These are phyloP conservation scores for Berghia stephanieae DNA, from an alignment of 1,140 invertebrate species.

Conservation along the genomic window DNA sequence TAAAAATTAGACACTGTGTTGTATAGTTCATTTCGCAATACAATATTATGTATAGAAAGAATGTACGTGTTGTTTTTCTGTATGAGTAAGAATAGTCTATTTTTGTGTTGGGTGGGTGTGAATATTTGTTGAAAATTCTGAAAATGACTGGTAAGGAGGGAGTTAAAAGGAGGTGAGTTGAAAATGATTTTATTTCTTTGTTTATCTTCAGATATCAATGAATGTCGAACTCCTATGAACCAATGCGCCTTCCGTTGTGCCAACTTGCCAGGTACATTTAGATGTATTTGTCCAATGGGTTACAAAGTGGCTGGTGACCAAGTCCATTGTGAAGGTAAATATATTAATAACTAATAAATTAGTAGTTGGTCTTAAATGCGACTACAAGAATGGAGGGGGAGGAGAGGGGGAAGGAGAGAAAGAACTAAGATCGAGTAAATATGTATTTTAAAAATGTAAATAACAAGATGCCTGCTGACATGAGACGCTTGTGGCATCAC, in stretches of 20 bases:
- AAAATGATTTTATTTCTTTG: conserved; percentile 20
- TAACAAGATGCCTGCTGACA: too few relatives aligned
- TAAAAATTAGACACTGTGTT: too few relatives aligned
- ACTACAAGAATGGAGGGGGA: background rate
- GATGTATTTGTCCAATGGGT: conserved; percentile 78
- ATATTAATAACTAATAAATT: background rate
- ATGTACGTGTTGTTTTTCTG: too few relatives aligned
- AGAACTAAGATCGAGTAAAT: too few relatives aligned
- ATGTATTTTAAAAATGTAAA: background rate
- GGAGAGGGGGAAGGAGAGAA: background rate
- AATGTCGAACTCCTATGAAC: conserved; percentile 81
- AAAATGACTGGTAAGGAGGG: too few relatives aligned
- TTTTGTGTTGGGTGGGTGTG: too few relatives aligned
- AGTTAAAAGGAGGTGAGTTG: too few relatives aligned
- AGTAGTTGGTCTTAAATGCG: background rate
- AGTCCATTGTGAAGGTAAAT: conserved; percentile 79
- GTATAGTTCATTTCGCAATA: too few relatives aligned
- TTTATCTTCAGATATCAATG: conserved; percentile 84
- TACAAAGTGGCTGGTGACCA: conserved; percentile 80
- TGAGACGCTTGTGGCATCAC: too few relatives aligned
- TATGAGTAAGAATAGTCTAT: too few relatives aligned
- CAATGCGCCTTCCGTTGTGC: conserved; percentile 81
- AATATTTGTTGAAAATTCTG: too few relatives aligned
- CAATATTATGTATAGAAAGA: too few relatives aligned
- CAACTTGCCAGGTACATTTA: conserved; percentile 77